Conservation (phyloP, 2,113 vertebrate genomes). For the Neolamprologus toae region DNA sequence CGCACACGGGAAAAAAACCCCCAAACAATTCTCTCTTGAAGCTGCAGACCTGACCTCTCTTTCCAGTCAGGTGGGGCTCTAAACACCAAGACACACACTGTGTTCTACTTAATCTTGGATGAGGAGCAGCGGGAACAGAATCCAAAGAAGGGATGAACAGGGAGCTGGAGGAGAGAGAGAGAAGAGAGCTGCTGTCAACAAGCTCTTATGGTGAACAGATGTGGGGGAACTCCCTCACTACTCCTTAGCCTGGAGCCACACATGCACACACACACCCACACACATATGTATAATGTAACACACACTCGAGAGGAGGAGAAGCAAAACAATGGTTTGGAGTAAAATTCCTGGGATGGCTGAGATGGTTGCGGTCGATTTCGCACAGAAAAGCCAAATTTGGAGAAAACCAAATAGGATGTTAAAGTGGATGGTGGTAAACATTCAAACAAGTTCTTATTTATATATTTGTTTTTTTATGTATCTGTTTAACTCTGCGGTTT, state of each 20-base stretch:
- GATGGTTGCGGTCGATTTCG: conserved; percentile 49
- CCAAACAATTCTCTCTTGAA: background rate
- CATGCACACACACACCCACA: background rate
- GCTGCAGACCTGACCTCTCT: background rate
- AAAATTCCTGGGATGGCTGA: conserved; percentile 70
- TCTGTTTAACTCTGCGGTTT: background rate
- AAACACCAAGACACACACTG: background rate
- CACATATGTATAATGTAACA: conserved; percentile 23
- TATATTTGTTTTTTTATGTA: background rate
- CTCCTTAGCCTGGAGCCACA: conserved; percentile 58
- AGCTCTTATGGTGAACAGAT: conserved; percentile 79
- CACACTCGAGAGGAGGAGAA: conserved; percentile 29
- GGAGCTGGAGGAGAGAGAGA: conserved; percentile 9
- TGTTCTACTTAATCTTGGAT: conserved; percentile 53
- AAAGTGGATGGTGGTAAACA: conserved; percentile 35
- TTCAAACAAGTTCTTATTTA: background rate
- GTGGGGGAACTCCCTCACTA: conserved; percentile 72
- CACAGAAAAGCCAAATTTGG: conserved; percentile 36
- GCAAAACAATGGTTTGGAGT: conserved; percentile 73
- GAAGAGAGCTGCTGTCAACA: conserved; percentile 69
- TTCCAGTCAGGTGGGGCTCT: conserved; percentile 11
- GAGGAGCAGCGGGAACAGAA: conserved; percentile 29
- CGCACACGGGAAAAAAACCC: accelerated
- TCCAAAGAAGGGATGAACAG: conserved; percentile 41
- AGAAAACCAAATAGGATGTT: conserved; percentile 26